Base-by-base conservation (phyloP, 2,888 invertebrate species). In the Alsophila aescularia region DNA sequence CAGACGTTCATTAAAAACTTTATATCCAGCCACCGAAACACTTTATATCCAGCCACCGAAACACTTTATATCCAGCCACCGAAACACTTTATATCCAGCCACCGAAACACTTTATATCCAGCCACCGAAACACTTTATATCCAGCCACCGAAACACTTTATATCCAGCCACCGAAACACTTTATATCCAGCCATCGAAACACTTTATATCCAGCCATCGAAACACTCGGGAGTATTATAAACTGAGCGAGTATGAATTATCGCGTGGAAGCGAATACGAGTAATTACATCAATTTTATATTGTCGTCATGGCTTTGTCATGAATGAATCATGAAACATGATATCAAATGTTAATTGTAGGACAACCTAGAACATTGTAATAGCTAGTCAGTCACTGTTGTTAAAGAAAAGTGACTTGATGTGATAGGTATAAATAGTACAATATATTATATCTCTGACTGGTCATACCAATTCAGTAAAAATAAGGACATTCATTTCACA, bases 231-330 rank as follows among this genome's bases (percentile, higher is more conserved):
- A 29, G 14, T n/a, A 31, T 10, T 1, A 47, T 18, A 13, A 12
- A 37, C 16, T 29, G 47, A n/a, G 31, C 16, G n/a, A 21, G 14
- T 24, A 14, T 10, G 34, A 12, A 40, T 34, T 40, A 37, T 44
- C 34, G 16, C 10, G 18, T 43, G 48, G 53, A 48, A 54, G 36
- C 18, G 29, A 29, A 31, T 42, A 37, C 27, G 6, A n/a, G n/a
- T 29, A 29, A 54, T 43, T 54, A 42, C 36, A 24, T 37, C 41
- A 10, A 54, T 48, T 42, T 42, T 48, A 48, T 53, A 37, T 8
- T 48, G 37, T 43, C 48, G 53, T 54, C 48, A 43, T 6, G 24
- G 15, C 41, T 31, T 35, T 21, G 36, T 36, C 12, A 35, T n/a
- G n/a, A n/a, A 41, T 48, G 47, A 53, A 32, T 53, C 52, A 47